Evolutionary conservation across 2,888 invertebrate species (phyloP).

Genomic region (Idaea biselata): DNA sequence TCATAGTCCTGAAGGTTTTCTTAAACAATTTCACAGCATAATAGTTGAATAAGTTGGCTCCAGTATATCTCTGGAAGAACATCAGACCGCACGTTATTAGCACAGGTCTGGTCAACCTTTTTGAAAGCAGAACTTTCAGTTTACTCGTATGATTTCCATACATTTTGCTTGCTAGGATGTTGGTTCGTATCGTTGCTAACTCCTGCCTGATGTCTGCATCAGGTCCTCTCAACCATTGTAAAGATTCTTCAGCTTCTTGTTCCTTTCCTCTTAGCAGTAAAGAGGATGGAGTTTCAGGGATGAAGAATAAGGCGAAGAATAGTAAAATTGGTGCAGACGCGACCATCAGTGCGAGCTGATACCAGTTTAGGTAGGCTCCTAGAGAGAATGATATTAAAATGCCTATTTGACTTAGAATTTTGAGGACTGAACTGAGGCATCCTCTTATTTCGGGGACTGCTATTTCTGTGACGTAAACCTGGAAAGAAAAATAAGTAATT

Average conservation of each 20-base stretch:
- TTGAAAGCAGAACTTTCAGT: constrained; percentile 61
- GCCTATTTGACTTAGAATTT: constrained; percentile 91
- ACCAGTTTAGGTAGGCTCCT: constrained; percentile 91
- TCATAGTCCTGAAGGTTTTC: constrained; percentile 89
- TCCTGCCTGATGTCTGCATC: constrained; percentile 88
- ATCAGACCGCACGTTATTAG: constrained; percentile 91
- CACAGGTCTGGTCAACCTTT: constrained; percentile 83
- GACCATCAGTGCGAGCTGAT: constrained; percentile 89
- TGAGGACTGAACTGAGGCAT: constrained; percentile 90
- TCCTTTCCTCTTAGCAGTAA: constrained; percentile 87
- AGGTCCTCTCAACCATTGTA: constrained; percentile 90
- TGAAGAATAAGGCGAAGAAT: constrained; percentile 86
- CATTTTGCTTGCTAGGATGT: constrained; percentile 79
- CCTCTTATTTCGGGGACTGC: constrained; percentile 92
- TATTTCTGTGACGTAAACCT: constrained; percentile 95
- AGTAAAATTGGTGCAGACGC: constrained; percentile 88
- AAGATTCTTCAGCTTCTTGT: constrained; percentile 85
- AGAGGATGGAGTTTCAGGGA: constrained; percentile 94
- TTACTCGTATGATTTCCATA: constrained; percentile 59
- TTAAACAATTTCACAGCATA: constrained; percentile 93
- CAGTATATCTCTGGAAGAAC: constrained; percentile 93
- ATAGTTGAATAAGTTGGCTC: constrained; percentile 90
- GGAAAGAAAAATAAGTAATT: constrained; percentile 46
- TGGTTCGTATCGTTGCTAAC: constrained; percentile 85
- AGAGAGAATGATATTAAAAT: constrained; percentile 90